phyloP scores from a whole-genome alignment of 2,797 vertebrate species.

The Peromyscus attwateri region DNA sequence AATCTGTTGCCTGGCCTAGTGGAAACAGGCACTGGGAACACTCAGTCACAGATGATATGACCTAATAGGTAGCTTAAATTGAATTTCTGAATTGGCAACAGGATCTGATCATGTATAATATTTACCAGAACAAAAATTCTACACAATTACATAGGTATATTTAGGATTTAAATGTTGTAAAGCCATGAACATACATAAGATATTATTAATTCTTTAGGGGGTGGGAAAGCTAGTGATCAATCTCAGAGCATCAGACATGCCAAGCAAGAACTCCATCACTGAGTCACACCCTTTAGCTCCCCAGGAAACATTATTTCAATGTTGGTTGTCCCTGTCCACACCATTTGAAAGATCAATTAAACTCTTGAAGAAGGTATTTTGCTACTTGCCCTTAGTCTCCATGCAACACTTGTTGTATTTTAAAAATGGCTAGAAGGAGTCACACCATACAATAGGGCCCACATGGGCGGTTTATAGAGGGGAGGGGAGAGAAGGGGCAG shows the following conservation, averaged over 20 bases:
- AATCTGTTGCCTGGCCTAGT: neutral
- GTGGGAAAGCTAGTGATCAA: neutral
- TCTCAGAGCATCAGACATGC: neutral
- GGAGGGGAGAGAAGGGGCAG: too few species aligned
- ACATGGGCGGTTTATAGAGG: too few species aligned
- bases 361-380: neutral
- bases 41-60: constrained; percentile 34
- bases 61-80: neutral
- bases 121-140: constrained; percentile 36
- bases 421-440: too few species aligned
- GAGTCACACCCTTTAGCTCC: neutral
- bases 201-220: neutral
- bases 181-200: neutral
- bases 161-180: neutral
- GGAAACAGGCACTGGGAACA: constrained; percentile 41
- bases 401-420: neutral
- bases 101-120: neutral
- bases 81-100: constrained; percentile 45
- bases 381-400: neutral
- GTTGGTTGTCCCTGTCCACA: neutral
- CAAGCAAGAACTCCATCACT: neutral
- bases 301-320: neutral
- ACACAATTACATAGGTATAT: neutral
- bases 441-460: too few species aligned
- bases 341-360: neutral